These are phyloP conservation scores for Dicranocentrus wangi DNA, from an alignment of 2,888 invertebrate genomes.

Conservation along the genomic window DNA sequence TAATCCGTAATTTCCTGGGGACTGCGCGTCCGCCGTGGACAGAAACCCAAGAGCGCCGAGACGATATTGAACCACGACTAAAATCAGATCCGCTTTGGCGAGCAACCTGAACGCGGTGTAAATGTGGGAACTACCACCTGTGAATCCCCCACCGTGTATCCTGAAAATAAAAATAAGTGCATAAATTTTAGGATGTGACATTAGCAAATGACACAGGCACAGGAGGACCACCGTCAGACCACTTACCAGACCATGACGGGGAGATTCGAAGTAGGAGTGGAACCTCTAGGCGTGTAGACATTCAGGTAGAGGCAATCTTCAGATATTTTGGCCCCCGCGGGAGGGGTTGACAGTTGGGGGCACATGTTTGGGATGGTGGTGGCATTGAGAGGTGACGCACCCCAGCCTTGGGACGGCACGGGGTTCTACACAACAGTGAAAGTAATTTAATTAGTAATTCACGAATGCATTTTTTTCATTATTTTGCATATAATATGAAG, in stretches of 20 bases:
- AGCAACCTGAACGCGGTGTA: conserved; percentile 14
- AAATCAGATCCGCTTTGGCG: conserved; percentile 19
- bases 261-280: background rate
- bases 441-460: background rate
- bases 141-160: conserved; percentile 37
- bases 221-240: background rate
- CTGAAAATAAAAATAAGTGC: background rate
- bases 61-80: conserved; percentile 30
- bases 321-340: background rate
- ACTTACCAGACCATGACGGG: conserved; percentile 34
- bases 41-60: conserved; percentile 28
- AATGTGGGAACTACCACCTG: background rate
- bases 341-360: background rate
- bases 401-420: background rate
- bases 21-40: conserved; percentile 46
- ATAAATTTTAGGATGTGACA: background rate
- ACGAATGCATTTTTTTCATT: too few relatives aligned
- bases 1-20: conserved; percentile 55
- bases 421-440: conserved; percentile 12
- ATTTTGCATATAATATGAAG: background rate
- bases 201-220: background rate
- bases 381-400: background rate
- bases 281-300: conserved; percentile 18
- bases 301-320: conserved; percentile 40
- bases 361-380: conserved; percentile 26